Evolutionary conservation across 1,140 invertebrate species (phyloP), one percentile per base, ranked within the genome.

Genomic region (Sitophilus oryzae): DNA sequence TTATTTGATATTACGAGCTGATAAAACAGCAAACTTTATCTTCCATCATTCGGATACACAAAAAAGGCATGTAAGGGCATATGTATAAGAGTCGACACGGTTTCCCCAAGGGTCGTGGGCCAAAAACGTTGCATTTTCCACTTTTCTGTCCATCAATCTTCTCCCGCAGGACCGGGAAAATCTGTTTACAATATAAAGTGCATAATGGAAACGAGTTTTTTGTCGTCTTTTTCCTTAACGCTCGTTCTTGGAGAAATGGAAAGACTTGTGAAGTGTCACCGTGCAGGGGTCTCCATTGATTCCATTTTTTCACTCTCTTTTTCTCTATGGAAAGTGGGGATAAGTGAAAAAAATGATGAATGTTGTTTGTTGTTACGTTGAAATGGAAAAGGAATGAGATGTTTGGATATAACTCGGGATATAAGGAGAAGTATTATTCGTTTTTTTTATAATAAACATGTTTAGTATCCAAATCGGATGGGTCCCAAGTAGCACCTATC

Each of bases 31-130:
- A n/a, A n/a, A n/a, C n/a, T n/a, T n/a, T n/a, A n/a, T n/a, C n/a
- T n/a, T n/a, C n/a, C n/a, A n/a, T n/a, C n/a, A n/a, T n/a, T n/a
- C n/a, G n/a, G n/a, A n/a, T n/a, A n/a, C n/a, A n/a, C n/a, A n/a
- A n/a, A n/a, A n/a, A n/a, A n/a, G n/a, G n/a, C n/a, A n/a, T n/a
- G n/a, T n/a, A n/a, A n/a, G n/a, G n/a, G n/a, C n/a, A n/a, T n/a
- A n/a, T n/a, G n/a, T n/a, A n/a, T n/a, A n/a, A n/a, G n/a, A n/a
- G 61, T 65, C 46, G 49, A 61, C 59, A 58, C 61, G 52, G 52
- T 56, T 56, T 63, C 56, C 52, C 57, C 54, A 52, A 56, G 48
- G 22, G 56, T 53, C 30, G 41, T 57, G 52, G 59, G 50, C 52
- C 42, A 50, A 51, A 61, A 43, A 34, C 53, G 59, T 54, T 61